Evolutionary conservation across 2,113 vertebrate species (phyloP), one percentile per base, ranked within the genome.

Genomic region (Oostethus manadensis): DNA sequence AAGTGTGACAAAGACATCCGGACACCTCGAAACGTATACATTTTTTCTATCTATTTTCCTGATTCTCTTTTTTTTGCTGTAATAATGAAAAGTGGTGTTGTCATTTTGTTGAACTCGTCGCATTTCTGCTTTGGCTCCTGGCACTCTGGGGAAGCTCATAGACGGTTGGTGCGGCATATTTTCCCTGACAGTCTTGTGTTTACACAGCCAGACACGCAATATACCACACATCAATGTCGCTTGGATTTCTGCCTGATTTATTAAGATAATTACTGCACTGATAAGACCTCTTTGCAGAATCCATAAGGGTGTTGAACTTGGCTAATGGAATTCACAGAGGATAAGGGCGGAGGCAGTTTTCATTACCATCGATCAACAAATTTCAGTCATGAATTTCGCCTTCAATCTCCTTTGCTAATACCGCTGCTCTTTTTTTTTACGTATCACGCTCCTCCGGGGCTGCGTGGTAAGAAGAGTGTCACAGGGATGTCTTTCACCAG

Each of bases 331-430:
- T 66, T 75, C 68, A 61, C 53, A 61, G 51, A 58, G 71, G 56
- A 81, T 62, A 58, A 70, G 54, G 71, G 64, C 59, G 20, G 42
- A 53, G 50, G 57, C 55, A 51, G 6, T 51, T 73, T 69, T 73
- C 57, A 78, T 72, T 64, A 77, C 55, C 66, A 78, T 87, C 74
- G 74, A 77, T 79, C 72, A 73, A 51, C 16, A 63, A 78, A 53
- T 69, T 85, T 83, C 8, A 64, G 57, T 78, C 74, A 84, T 86
- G 76, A 78, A 85, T 79, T 68, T 60, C 51, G 56, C 64, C 55
- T 49, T 66, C 60, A 62, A 50, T 73, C 72, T 60, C 61, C 73
- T 83, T 74, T 58, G 47, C 61, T 76, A 60, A 66, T 64, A 58
- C 63, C 48, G 62, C 61, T 56, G 53, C 59, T 71, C 56, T 59